Percentiles rank a stretch among this genome's conserved stretches.
Evolutionary conservation across 2,113 vertebrate species (phyloP).

Genomic region (Dicerorhinus sumatrensis): DNA sequence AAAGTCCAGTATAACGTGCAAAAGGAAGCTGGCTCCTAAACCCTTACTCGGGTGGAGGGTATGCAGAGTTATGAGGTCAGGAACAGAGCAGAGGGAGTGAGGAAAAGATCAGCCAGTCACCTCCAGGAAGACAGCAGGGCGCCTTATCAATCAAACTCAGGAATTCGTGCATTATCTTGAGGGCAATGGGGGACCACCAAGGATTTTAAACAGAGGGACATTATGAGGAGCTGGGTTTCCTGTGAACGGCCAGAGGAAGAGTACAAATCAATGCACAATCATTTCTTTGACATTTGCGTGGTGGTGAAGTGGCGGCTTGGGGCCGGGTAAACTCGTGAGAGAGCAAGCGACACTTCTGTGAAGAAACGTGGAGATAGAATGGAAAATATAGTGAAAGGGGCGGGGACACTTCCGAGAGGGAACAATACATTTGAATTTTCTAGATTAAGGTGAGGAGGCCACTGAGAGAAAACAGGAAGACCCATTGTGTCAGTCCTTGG

Average conservation of each 20-base stretch:
- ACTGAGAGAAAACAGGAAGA: not conserved
- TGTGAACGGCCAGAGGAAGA: no score
- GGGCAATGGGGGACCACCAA: not conserved
- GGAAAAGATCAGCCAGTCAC: not conserved
- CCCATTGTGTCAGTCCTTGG: not conserved
- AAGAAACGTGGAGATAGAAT: not conserved
- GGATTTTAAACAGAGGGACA: not conserved
- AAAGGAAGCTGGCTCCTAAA: not conserved
- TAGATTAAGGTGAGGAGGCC: not conserved
- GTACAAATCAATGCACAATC: not conserved
- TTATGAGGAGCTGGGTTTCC: not conserved
- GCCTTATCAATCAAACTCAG: fast-evolving
- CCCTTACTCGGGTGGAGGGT: not conserved
- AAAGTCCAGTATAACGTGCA: not conserved
- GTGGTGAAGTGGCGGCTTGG: not conserved
- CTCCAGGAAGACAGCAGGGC: not conserved
- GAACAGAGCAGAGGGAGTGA: not conserved
- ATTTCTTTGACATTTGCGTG: not conserved
- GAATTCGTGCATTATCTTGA: not conserved
- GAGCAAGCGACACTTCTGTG: not conserved
- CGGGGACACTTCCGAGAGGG: not conserved
- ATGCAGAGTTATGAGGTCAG: not conserved
- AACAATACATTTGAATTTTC: no score
- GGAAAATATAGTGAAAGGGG: not conserved
- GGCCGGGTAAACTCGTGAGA: not conserved